Conservation (phyloP, 2,797 vertebrate genomes). For the Halcyon leucocephala region DNA sequence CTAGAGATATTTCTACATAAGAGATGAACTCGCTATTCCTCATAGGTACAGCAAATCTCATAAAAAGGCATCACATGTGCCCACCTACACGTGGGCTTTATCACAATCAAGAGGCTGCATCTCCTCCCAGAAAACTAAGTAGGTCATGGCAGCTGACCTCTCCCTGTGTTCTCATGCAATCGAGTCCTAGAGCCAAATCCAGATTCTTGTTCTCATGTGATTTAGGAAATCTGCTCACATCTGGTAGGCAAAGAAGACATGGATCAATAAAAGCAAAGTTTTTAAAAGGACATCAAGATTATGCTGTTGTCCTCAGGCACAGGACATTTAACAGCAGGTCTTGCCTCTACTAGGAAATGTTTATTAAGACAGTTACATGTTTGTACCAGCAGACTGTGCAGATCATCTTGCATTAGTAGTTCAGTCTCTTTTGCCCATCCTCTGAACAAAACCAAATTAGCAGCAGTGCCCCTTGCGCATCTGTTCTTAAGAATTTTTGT, state of each 20-base stretch:
- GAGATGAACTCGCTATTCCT: neutral
- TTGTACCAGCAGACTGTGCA: neutral
- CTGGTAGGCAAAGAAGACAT: neutral
- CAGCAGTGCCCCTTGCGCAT: neutral
- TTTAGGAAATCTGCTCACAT: neutral
- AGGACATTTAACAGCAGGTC: neutral
- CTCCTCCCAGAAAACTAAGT: neutral
- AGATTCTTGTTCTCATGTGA: neutral
- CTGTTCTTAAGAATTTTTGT: neutral
- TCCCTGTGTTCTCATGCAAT: neutral
- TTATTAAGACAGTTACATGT: neutral
- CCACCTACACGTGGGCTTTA: accelerated
- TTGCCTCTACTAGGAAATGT: neutral
- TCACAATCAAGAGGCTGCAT: neutral
- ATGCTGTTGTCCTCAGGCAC: neutral
- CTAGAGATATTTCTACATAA: neutral
- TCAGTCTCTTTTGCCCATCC: neutral
- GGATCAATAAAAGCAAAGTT: neutral
- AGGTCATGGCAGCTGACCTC: neutral
- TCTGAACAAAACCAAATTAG: neutral
- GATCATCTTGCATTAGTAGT: neutral
- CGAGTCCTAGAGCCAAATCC: neutral
- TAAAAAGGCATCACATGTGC: neutral
- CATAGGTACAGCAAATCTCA: neutral
- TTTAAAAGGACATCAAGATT: neutral